A percentile compares a stretch with the other conserved stretches of the same genome.
Evolutionary conservation across 2,888 invertebrate species (phyloP).

Genomic region (Trichopria drosophilae): DNA sequence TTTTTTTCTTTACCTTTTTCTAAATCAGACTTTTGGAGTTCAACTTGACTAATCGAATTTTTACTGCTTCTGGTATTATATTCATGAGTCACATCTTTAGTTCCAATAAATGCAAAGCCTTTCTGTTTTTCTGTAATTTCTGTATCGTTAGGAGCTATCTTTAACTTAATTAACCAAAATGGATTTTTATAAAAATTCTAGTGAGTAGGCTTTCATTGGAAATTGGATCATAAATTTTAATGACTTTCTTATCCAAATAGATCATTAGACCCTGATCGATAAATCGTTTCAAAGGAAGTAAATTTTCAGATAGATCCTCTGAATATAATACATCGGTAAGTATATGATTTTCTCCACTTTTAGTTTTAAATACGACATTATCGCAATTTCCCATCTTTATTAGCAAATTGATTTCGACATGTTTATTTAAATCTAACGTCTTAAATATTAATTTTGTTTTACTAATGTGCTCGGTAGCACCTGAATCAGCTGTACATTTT

Average conservation of each 20-base stretch:
- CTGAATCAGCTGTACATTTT: background rate
- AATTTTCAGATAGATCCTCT: background rate
- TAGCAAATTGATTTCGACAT: background rate
- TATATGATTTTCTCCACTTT: background rate
- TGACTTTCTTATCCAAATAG: background rate
- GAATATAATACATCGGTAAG: background rate
- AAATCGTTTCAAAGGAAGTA: background rate
- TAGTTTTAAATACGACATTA: background rate
- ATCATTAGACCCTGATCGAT: background rate
- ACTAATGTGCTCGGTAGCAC: background rate
- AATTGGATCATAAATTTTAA: slow-evolving; percentile 1
- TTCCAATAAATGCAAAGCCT: no score
- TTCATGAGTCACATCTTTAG: no score
- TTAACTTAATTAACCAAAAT: no score
- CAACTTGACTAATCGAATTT: no score
- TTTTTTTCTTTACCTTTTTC: no score
- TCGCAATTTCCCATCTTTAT: background rate
- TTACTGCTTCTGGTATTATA: no score
- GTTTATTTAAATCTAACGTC: background rate
- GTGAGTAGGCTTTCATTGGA: background rate
- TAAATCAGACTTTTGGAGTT: no score
- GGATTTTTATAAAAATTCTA: no score
- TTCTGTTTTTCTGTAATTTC: no score
- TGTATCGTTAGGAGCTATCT: no score
- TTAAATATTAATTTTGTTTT: no score